Conservation (phyloP, 2,797 vertebrate genomes). For the Atherinosoma microstoma region DNA sequence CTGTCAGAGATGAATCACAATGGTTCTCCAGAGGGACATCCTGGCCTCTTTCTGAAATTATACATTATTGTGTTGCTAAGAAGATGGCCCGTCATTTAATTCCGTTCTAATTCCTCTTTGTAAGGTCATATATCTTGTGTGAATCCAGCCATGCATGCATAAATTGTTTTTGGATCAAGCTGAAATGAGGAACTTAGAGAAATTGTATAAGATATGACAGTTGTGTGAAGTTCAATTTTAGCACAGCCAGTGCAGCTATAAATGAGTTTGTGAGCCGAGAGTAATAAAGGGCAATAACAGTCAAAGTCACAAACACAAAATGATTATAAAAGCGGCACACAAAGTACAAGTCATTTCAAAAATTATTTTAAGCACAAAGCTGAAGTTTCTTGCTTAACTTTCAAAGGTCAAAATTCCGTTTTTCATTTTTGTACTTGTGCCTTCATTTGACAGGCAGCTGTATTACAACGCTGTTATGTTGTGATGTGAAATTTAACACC, state of each 20-base stretch:
- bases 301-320: conserved; percentile 21
- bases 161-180: conserved; percentile 43
- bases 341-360: conserved; percentile 2
- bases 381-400: no score
- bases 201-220: conserved; percentile 35
- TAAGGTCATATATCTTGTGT: conserved; percentile 48
- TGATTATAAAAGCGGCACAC: conserved; percentile 8
- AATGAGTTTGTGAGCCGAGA: conserved; percentile 24
- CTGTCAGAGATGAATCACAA: conserved; percentile 76
- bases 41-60: conserved; percentile 71
- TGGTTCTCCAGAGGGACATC: conserved; percentile 60
- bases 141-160: conserved; percentile 50
- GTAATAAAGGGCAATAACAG: conserved; percentile 34
- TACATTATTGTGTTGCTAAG: conserved; percentile 65
- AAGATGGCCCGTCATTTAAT: conserved; percentile 57
- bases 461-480: neutral
- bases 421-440: neutral
- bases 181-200: conserved; percentile 33
- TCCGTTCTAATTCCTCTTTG: conserved; percentile 48
- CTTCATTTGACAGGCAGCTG: neutral
- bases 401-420: neutral
- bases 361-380: no score
- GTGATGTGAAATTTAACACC: neutral
- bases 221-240: conserved; percentile 32
- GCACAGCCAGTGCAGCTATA: conserved; percentile 15